Evolutionary conservation across 2,888 invertebrate genomes (phyloP).

Genomic region (Pandemis cinnamomeana): DNA sequence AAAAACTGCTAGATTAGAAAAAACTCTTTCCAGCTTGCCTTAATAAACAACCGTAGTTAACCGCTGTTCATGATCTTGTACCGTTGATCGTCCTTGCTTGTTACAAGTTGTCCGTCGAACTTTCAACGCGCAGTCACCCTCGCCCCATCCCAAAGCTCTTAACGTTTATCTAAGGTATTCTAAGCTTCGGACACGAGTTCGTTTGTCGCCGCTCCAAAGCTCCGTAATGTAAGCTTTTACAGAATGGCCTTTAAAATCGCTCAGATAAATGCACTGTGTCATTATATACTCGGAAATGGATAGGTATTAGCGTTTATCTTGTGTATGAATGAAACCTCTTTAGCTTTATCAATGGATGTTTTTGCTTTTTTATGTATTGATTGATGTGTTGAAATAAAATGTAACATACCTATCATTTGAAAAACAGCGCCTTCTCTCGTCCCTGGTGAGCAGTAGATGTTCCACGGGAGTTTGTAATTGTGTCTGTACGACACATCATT

Average conservation of each 20-base stretch:
- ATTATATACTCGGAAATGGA: neutral
- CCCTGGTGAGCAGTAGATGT: no score
- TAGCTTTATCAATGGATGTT: neutral
- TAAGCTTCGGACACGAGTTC: constrained; percentile 19
- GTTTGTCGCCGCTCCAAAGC: constrained; percentile 24
- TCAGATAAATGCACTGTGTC: neutral
- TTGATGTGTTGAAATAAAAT: constrained; percentile 8
- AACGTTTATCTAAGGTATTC: constrained; percentile 35
- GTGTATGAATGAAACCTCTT: neutral
- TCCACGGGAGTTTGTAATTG: no score
- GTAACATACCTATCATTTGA: no score
- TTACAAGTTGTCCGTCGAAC: neutral
- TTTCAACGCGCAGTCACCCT: constrained; percentile 12
- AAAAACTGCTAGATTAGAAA: no score
- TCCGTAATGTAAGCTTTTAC: constrained; percentile 28
- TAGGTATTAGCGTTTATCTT: neutral
- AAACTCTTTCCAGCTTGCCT: no score
- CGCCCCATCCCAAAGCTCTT: constrained; percentile 3
- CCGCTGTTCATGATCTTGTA: no score
- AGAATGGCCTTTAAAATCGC: constrained; percentile 25
- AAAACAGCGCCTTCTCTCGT: no score
- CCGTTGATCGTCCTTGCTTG: no score
- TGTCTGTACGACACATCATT: no score
- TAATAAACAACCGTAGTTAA: no score
- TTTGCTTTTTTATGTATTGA: neutral